phyloP scores from a whole-genome alignment of 2,888 invertebrate species.

The Cryptus viduatorius region DNA sequence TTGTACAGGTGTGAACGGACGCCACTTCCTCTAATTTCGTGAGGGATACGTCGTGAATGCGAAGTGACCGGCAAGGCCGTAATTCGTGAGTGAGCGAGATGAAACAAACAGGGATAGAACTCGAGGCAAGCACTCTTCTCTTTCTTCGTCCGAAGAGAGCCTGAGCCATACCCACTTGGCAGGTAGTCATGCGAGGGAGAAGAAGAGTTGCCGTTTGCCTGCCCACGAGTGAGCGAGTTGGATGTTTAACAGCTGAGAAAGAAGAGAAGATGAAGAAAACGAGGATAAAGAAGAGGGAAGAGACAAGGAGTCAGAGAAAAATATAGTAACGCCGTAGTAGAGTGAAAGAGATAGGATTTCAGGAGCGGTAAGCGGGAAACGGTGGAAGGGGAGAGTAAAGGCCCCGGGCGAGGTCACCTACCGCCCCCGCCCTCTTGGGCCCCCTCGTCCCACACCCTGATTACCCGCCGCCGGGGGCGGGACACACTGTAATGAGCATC shows the following conservation, averaged over 20 bases:
- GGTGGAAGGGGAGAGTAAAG: conserved; percentile 78
- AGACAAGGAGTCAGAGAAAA: conserved; percentile 54
- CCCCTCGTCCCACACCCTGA: conserved; percentile 80
- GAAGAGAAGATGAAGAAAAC: conserved; percentile 64
- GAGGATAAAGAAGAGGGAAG: conserved; percentile 49
- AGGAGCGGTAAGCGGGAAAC: conserved; percentile 70
- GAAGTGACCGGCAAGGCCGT: conserved; percentile 68
- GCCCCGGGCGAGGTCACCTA: conserved; percentile 84
- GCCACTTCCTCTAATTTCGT: conserved; percentile 70
- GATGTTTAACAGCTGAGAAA: conserved; percentile 56
- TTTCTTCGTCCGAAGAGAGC: conserved; percentile 30
- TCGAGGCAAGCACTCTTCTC: conserved; percentile 12
- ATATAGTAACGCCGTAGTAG: conserved; percentile 48
- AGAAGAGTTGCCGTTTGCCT: conserved; percentile 57
- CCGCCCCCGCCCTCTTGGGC: conserved; percentile 79
- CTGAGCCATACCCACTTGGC: conserved; percentile 67
- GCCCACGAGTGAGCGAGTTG: conserved; percentile 60
- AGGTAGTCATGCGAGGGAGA: conserved; percentile 77
- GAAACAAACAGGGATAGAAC: conserved; percentile 10
- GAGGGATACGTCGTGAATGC: conserved; percentile 69
- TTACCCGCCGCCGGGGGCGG: conserved; percentile 84
- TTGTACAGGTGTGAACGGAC: conserved; percentile 69
- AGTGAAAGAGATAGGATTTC: conserved; percentile 59
- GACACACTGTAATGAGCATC: conserved; percentile 84
- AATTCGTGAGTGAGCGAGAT: conserved; percentile 64